Evolutionary conservation across 2,113 vertebrate genomes (phyloP).

Genomic region (Onychorhynchus coronatus): DNA sequence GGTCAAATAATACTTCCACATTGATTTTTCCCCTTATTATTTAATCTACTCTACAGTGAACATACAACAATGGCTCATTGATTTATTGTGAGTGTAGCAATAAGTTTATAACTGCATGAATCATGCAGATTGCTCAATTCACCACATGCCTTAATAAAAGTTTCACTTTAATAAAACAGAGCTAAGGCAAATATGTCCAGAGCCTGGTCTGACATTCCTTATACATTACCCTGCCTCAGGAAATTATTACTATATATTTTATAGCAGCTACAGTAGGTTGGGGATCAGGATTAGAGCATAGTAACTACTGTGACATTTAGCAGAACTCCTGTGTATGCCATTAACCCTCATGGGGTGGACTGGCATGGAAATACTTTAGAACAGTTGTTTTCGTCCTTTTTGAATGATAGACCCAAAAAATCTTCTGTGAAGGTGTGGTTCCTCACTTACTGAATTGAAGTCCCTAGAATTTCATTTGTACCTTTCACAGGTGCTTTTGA

Average conservation of each 20-base stretch:
- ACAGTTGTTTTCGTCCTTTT: background rate
- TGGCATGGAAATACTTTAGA: constrained; percentile 31
- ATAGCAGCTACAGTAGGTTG: constrained; percentile 80
- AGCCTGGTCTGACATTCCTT: constrained; percentile 82
- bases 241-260: constrained; percentile 89
- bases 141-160: constrained; percentile 86
- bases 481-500: background rate
- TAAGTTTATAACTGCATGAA: constrained; percentile 80
- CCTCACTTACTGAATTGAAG: background rate
- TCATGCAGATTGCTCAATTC: constrained; percentile 81
- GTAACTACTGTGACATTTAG: constrained; percentile 83
- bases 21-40: constrained; percentile 69
- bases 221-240: constrained; percentile 84
- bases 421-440: background rate
- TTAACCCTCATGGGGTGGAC: constrained; percentile 66
- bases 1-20: constrained; percentile 73
- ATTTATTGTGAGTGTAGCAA: constrained; percentile 80
- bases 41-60: constrained; percentile 69
- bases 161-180: constrained; percentile 85
- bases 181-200: constrained; percentile 81
- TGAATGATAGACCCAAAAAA: background rate
- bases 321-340: constrained; percentile 74
- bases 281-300: constrained; percentile 81
- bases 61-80: constrained; percentile 73
- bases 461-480: background rate